Base-by-base conservation (phyloP, 2,888 invertebrate species). In the Sphecodes monilicornis region DNA sequence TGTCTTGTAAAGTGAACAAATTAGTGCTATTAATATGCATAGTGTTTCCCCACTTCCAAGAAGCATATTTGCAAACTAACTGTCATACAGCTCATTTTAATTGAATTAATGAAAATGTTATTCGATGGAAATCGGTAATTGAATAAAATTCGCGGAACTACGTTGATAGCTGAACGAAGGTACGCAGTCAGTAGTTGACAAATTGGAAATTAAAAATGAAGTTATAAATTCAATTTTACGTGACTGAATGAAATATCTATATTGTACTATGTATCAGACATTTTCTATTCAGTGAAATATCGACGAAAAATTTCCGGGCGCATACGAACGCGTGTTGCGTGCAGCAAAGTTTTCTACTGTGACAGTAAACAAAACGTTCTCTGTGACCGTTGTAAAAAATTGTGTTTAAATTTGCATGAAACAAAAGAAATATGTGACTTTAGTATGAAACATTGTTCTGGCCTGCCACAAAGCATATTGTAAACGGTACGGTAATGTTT, bases 201-300 rank as follows among this genome's bases (percentile, higher is more conserved):
- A 68, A 68, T n/a, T 39, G 22, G 22, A 68, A 39, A 68, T 36
- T 39, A 68, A 68, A 50, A 54, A 50, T 54, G n/a, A 50, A 36
- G 50, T 39, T 68, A 68, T 39, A 39, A 39, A 68, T 68, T n/a
- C 36, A n/a, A 39, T 73, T 73, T 26, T 36, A 26, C 68, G 68
- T 13, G 39, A 39, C 66, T 22, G 22, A 32, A 32, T 66, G 66
- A 66, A 36, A 36, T 66, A 66, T 64, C 29, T 64, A 29, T 66
- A 32, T 18, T 32, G 10, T 3, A 32, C 32, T 22, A 36, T 3
- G 32, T 64, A 64, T 64, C 64, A 64, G 32, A 66, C 32, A 36
- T 66, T 54, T 36, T 66, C 66, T 36, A 66, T 66, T 66, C 22
- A 3, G 36, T 66, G 32, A 66, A 36, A 66, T 66, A 66, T 66